These are phyloP conservation scores for Panulirus ornatus DNA, from an alignment of 1,140 invertebrate species.

Conservation along the genomic window DNA sequence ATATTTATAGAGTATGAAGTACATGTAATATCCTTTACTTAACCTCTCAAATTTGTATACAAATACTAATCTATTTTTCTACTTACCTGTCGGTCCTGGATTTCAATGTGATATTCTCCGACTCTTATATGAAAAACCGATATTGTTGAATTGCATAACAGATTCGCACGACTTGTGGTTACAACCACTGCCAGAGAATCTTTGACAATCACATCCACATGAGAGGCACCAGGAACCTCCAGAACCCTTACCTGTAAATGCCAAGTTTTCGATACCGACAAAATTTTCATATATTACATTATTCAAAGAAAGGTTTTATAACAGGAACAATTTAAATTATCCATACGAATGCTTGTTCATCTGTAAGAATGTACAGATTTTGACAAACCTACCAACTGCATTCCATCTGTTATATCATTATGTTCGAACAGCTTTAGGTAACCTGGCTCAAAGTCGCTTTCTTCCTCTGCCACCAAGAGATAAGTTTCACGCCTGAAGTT, in stretches of 20 bases:
- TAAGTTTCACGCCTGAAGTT: neutral
- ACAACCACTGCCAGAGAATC: neutral
- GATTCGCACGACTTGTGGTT: neutral
- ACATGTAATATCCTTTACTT: too few relatives aligned
- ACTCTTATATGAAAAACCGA: neutral
- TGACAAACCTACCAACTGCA: neutral
- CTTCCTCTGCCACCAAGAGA: constrained; percentile 13
- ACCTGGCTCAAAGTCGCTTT: neutral
- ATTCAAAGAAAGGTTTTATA: neutral
- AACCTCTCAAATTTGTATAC: too few relatives aligned
- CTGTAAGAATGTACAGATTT: neutral
- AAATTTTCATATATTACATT: too few relatives aligned
- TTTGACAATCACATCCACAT: neutral
- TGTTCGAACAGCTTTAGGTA: neutral
- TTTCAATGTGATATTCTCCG: too few relatives aligned
- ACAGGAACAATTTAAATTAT: neutral
- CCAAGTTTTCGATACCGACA: too few relatives aligned
- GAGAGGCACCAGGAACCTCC: neutral
- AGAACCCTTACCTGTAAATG: neutral
- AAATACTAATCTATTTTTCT: too few relatives aligned
- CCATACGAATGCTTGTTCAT: neutral
- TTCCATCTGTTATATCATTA: neutral
- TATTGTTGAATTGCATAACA: neutral
- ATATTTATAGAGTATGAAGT: too few relatives aligned
- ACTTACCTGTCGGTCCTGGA: too few relatives aligned